Evolutionary conservation across 2,113 vertebrate genomes (phyloP).

Genomic region (Vulpes lagopus): DNA sequence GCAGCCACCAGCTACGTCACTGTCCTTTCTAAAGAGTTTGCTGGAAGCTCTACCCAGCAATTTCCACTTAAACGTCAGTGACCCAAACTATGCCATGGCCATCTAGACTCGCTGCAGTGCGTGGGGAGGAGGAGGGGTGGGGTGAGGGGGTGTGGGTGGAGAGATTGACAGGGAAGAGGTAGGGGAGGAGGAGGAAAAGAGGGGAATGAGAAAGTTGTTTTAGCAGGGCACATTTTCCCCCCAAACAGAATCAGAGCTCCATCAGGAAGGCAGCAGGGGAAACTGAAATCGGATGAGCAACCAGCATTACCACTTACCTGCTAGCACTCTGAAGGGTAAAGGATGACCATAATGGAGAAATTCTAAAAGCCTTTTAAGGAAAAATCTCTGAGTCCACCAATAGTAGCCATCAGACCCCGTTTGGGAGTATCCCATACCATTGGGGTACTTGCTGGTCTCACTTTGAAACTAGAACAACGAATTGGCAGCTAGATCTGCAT

Average conservation of each 20-base stretch:
- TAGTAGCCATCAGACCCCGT: background rate
- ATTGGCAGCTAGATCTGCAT: background rate
- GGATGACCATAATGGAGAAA: background rate
- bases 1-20: background rate
- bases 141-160: too few species aligned
- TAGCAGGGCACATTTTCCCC: background rate
- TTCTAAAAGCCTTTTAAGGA: background rate
- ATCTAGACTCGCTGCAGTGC: too few species aligned
- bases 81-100: background rate
- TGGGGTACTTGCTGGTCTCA: background rate
- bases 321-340: background rate
- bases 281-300: background rate
- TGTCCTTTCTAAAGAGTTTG: background rate
- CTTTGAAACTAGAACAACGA: background rate
- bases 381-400: background rate
- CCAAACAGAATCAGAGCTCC: background rate
- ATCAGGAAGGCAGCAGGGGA: background rate
- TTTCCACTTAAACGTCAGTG: background rate
- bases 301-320: background rate
- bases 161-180: background rate
- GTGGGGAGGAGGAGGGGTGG: too few species aligned
- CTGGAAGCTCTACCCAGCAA: background rate
- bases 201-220: background rate
- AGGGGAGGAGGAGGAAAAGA: too few species aligned
- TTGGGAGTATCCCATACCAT: background rate